A percentile compares a stretch with the other conserved stretches of the same genome.
These are phyloP conservation scores for Botrylloides violaceus DNA, from an alignment of 23 tunicate genomes.

Conservation along the genomic window DNA sequence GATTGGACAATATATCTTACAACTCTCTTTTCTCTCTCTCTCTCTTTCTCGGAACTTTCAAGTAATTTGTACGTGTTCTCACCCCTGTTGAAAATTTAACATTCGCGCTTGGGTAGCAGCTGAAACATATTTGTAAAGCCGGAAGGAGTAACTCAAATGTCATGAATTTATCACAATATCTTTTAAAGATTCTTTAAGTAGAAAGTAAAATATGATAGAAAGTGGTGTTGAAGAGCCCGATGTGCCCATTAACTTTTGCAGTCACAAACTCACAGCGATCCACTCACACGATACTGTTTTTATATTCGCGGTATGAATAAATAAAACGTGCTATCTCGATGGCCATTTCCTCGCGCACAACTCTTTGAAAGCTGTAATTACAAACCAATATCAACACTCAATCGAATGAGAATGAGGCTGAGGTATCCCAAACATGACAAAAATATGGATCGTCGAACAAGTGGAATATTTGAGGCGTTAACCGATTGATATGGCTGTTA, in stretches of 20 bases:
- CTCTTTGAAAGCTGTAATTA: not conserved
- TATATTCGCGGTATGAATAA: not conserved
- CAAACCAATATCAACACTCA: too few relatives aligned
- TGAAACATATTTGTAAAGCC: not conserved
- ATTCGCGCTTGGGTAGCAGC: not conserved
- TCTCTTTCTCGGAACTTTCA: too few relatives aligned
- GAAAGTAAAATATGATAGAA: not conserved
- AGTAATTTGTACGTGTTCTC: too few relatives aligned
- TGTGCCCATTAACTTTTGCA: not conserved
- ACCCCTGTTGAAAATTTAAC: not conserved
- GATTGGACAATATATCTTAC: too few relatives aligned
- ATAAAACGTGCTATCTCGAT: not conserved
- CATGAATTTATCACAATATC: not conserved
- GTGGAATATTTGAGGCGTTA: too few relatives aligned
- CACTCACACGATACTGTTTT: not conserved
- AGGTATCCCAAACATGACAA: too few relatives aligned
- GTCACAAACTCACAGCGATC: not conserved
- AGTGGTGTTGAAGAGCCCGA: not conserved
- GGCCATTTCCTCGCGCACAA: not conserved
- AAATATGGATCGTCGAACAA: too few relatives aligned
- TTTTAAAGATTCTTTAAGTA: not conserved
- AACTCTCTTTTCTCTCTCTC: too few relatives aligned
- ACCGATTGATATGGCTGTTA: too few relatives aligned
- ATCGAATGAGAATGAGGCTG: too few relatives aligned
- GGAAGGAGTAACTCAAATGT: not conserved